Evolutionary conservation across 1,140 invertebrate genomes (phyloP), one percentile per base, ranked within the genome.

Genomic region (Anagrus nilaparvatae): DNA sequence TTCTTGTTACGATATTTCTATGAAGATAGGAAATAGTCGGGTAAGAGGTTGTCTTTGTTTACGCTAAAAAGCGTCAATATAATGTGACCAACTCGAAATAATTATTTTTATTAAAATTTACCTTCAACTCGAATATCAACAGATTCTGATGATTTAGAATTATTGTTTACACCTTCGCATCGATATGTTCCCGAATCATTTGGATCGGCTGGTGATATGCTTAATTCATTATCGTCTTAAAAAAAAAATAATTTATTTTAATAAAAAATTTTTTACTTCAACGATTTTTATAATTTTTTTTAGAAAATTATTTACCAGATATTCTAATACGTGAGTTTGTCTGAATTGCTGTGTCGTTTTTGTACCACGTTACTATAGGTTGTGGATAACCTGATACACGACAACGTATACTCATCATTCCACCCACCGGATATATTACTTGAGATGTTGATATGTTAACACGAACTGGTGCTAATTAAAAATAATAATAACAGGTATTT

Each of bases 331-430:
- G 70, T 29, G 76, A 71, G 37, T 58, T 65, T 19, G 60, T 35
- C 24, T 59, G 44, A 23, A 85, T 49, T 5, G 61, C 63, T 23
- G 67, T 55, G 28, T 75, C 71, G 56, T 89, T 78, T 64, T 88
- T 88, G 53, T 75, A 84, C 88, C 87, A 92, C 27, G 71, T 65
- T 0, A 88, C 78, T 41, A 69, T 63, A 4, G 86, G 84, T 25
- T 67, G 61, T 1, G 87, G 86, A 63, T 81, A 81, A 3, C 87
- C 87, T 35, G 81, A 75, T 9, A 84, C 82, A 6, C 74, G 71
- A 60, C 87, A 92, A n/a, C 69, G 69, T 29, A 91, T 70, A 27
- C 60, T 71, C 32, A 92, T 70, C 43, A 81, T 76, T 29, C 74
- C 72, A 31, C 81, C 83, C 32, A 73, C 69, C 3, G 71, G 64